A percentile compares a stretch with the other conserved stretches of the same genome.
Evolutionary conservation across 2,797 vertebrate species (phyloP).

Genomic region (Bryconaethiops microstoma): DNA sequence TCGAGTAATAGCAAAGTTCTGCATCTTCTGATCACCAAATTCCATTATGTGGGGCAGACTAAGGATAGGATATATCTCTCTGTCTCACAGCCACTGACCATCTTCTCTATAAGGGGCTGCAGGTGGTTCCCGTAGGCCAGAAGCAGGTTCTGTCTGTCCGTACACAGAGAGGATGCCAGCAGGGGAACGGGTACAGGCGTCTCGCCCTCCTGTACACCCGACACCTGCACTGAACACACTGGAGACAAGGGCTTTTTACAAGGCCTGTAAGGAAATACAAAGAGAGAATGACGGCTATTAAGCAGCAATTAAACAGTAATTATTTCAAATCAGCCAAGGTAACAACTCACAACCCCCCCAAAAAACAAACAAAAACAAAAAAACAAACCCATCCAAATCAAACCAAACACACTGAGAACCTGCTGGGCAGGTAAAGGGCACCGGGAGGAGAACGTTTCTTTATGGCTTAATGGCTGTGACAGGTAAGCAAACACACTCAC

Average conservation of each 20-base stretch:
- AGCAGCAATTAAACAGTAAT: background rate
- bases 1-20: no score
- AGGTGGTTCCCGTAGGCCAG: constrained; percentile 91
- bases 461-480: background rate
- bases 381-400: background rate
- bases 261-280: constrained; percentile 72
- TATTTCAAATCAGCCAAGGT: no score
- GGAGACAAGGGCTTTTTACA: constrained; percentile 95
- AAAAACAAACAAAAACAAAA: background rate
- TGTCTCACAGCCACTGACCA: constrained; percentile 67
- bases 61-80: background rate
- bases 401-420: background rate
- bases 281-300: no score
- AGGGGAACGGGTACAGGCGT: constrained; percentile 87
- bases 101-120: constrained; percentile 90
- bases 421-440: background rate
- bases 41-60: no score
- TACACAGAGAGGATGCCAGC: constrained; percentile 83
- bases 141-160: constrained; percentile 80
- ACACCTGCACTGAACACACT: constrained; percentile 90
- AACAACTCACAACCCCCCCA: no score
- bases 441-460: background rate
- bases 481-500: constrained; percentile 75
- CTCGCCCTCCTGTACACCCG: constrained; percentile 72
- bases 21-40: no score